Base-by-base conservation (phyloP, 53 echinoderm and acorn worm genomes). In the Paelopatides confundens region DNA sequence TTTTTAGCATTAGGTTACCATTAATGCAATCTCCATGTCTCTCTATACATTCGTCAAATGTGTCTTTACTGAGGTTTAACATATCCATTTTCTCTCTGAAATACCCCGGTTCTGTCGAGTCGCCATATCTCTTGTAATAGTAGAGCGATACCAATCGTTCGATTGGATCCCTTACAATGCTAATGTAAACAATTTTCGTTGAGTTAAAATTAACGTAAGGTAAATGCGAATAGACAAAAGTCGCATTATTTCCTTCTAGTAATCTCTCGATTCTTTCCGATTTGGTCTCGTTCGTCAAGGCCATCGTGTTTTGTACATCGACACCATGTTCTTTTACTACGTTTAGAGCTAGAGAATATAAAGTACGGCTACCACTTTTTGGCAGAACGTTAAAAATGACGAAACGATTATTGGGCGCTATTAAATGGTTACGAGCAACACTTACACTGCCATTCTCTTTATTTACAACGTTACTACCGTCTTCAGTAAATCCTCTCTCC, bases 151-250 rank as follows among this genome's bases (percentile, higher is more conserved):
- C 79, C 11, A 79, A 53, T 8, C 79, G 52, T 31, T 79, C 79
- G 33, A 79, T 79, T 10, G 79, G 79, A 33, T 79, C 79, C 15
- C 79, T 46, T 9, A 79, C 79, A 12, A 79, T 48, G 51, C 79
- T 79, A 11, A 79, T 52, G 17, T 79, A 79, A 11, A 54, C 54
- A 12, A 79, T 53, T 3, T 32, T 50, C 0, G 79, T 79, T 15
- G 15, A 15, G 43, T 74, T 74, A 3, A 74, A 39, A 33, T 79
- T 53, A 17, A 52, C n/a, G n/a, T 43, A 79, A n/a, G 52, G 53
- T 53, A 79, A 17, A 34, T 79, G 79, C 12, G 79, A 79, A 53
- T 79, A 79, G 30, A 79, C 54, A 53, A 79, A 79, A n/a, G 49
- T 48, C 27, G 76, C 29, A 6, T 5, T 30, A 34, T 48, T 31